These are phyloP conservation scores for Peromyscus californicus DNA, from an alignment of 2,113 vertebrate species.

Conservation along the genomic window DNA sequence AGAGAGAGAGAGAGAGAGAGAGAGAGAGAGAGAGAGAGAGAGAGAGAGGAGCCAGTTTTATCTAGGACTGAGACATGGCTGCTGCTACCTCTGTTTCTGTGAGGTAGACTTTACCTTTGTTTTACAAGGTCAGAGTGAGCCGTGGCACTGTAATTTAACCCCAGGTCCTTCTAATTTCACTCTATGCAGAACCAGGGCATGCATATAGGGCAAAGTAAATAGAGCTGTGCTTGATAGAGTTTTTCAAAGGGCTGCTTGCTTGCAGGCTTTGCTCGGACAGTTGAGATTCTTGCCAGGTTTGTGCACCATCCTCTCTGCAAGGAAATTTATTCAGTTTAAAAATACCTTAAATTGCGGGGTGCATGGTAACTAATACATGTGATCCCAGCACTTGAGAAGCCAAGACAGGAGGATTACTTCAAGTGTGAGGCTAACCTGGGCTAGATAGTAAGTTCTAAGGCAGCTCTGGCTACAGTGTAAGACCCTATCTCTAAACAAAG, in stretches of 20 bases:
- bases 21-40: not conserved
- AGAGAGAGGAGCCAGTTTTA: not conserved
- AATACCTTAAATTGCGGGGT: not conserved
- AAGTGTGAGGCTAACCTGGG: not conserved
- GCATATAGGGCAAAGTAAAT: not conserved
- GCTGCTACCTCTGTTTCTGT: not conserved
- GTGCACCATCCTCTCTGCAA: not conserved
- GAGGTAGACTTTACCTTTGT: not conserved
- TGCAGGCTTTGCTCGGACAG: not conserved
- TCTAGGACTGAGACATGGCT: not conserved
- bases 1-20: too few species aligned
- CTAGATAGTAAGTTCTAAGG: not conserved
- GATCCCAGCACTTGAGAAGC: not conserved
- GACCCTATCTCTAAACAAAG: not conserved
- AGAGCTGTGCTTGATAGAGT: not conserved
- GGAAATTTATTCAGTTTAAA: conserved; percentile 47
- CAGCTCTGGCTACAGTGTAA: not conserved
- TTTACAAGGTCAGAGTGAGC: conserved; percentile 60
- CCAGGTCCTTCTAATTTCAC: not conserved
- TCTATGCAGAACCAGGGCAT: not conserved
- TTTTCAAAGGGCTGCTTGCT: not conserved
- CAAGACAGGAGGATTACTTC: not conserved
- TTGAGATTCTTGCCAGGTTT: conserved; percentile 14
- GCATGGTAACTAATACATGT: not conserved
- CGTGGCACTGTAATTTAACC: conserved; percentile 21